These are phyloP conservation scores for Lagenorhynchus albirostris DNA, from an alignment of 2,113 vertebrate species.

Conservation along the genomic window DNA sequence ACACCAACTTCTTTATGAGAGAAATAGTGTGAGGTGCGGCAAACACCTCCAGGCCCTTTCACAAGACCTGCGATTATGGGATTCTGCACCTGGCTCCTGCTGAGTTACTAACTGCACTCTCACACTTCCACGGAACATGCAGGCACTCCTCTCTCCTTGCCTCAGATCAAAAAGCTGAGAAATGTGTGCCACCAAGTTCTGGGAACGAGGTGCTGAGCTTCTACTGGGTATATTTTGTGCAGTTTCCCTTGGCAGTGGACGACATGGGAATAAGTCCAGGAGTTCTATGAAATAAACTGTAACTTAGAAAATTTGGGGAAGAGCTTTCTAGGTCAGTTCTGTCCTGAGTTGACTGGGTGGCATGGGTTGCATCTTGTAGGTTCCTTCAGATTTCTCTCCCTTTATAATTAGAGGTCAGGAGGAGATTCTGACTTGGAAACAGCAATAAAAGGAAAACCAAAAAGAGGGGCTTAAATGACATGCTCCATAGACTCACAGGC, in stretches of 20 bases:
- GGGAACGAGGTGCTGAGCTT: neutral
- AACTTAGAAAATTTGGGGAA: neutral
- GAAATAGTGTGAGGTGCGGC: neutral
- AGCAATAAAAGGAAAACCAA: neutral
- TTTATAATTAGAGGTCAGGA: slow-evolving; percentile 12
- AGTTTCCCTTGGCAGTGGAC: neutral
- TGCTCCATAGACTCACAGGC: neutral
- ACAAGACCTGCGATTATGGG: neutral
- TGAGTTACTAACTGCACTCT: neutral
- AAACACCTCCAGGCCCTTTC: slow-evolving; percentile 17
- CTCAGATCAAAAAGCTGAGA: neutral
- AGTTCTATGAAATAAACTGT: neutral
- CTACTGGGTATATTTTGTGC: neutral
- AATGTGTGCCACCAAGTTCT: neutral
- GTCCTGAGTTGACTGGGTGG: neutral
- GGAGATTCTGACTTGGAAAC: neutral
- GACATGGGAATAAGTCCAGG: neutral
- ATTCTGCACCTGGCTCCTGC: neutral
- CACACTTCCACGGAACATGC: neutral
- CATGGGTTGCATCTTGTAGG: neutral
- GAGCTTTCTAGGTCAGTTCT: neutral
- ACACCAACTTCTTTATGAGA: slow-evolving; percentile 17
- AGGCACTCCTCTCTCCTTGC: neutral
- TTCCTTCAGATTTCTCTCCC: neutral
- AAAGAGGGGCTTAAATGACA: neutral